Evolutionary conservation across 2,113 vertebrate genomes (phyloP), one percentile per base, ranked within the genome.

Genomic region (Alces alces): DNA sequence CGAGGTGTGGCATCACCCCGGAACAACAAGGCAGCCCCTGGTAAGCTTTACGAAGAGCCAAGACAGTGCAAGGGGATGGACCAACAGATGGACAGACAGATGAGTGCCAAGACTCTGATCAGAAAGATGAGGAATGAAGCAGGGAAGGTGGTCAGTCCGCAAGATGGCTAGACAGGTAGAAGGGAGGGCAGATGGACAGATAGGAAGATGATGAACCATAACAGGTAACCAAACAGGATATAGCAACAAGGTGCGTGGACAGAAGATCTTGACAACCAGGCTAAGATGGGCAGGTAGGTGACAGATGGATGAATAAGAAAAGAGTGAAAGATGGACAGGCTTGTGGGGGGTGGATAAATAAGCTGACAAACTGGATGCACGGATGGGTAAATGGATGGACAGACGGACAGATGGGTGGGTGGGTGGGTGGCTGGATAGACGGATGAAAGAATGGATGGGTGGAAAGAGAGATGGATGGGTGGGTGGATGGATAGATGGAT

Each of bases 401-500:
- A 10, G 16, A 60, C 10, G 27, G 58, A 2, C 2, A 7, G 45
- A 2, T 66, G 45, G 43, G 19, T 25, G 58, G 19, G 1, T 52
- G 21, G 86, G 2, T 5, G 25, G 16, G 3, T 11, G 36, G 52
- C 3, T 30, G 43, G 39, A 19, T 15, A 14, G 3, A 11, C 6
- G 16, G 17, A 10, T 36, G 64, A 17, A 36, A 36, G 61, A 15
- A 10, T 16, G 36, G 50, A 25, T 47, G 7, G 76, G 5, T 30
- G 33, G 58, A 8, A 9, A 5, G 28, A 36, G 1, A 14, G 54
- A 2, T 84, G 45, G 27, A 10, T 11, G 11, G 7, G 11, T 28
- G 23, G 54, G 3, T 19, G 15, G 23, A 16, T 1, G 33, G 55
- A 9, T 2, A 52, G 27, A 14, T 0, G 7, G n/a, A 21, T 43